A percentile compares a stretch with the other conserved stretches of the same genome.
Conservation (phyloP, 2,888 invertebrate genomes). For the Ophion ventricosus region DNA sequence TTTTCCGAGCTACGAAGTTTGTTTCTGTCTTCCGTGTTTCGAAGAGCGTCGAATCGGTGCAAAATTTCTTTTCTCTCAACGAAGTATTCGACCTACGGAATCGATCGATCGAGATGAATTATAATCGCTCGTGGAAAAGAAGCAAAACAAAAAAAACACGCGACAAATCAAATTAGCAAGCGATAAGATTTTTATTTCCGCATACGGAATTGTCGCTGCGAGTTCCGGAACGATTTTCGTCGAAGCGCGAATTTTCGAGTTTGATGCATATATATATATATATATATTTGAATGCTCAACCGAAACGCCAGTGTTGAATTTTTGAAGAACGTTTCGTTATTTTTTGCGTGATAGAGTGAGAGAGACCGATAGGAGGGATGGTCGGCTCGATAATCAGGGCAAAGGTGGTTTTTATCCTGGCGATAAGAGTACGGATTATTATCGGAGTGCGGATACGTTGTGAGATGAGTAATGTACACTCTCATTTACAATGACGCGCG, state of each 20-base stretch:
- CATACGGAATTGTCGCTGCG: background rate
- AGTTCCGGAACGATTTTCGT: background rate
- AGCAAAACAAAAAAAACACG: background rate
- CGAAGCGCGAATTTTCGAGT: background rate
- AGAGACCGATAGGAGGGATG: background rate
- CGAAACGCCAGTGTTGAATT: background rate
- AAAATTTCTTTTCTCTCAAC: background rate
- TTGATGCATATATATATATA: no score
- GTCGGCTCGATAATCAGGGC: constrained; percentile 44
- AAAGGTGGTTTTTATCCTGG: constrained; percentile 55
- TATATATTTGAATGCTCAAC: background rate
- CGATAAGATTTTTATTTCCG: constrained; percentile 7
- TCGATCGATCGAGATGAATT: background rate
- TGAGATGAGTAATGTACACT: constrained; percentile 54
- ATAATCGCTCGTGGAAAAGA: constrained; percentile 11
- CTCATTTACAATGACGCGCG: constrained; percentile 42
- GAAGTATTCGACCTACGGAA: background rate
- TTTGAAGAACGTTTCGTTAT: background rate
- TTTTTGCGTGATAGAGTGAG: no score
- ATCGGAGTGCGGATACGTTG: constrained; percentile 35
- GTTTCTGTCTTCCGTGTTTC: constrained; percentile 3
- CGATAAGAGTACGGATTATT: constrained; percentile 54
- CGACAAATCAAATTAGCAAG: constrained; percentile 15
- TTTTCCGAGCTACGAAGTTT: constrained; percentile 6
- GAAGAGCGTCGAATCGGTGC: background rate